phyloP scores from a whole-genome alignment of 2,888 invertebrate species.

The Abrostola tripartita region DNA sequence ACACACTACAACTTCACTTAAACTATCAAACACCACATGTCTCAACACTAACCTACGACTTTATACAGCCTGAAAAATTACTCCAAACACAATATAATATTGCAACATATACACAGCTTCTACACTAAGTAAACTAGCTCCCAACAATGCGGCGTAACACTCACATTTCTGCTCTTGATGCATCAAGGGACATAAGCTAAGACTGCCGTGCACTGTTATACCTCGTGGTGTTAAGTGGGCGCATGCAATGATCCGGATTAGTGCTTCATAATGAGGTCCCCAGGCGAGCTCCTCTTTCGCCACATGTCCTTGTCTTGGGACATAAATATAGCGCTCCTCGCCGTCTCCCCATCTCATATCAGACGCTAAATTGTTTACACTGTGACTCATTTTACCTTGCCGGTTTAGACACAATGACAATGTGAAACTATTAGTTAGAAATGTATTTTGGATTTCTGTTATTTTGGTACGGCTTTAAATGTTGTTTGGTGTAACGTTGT shows the following conservation, averaged over 20 bases:
- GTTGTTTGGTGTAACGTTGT: background rate
- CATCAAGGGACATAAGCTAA: constrained; percentile 22
- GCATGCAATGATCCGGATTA: constrained; percentile 67
- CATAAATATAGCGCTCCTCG: constrained; percentile 51
- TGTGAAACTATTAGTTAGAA: constrained; percentile 26
- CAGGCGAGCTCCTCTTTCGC: constrained; percentile 64
- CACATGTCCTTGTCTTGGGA: constrained; percentile 58
- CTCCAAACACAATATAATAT: too few species aligned
- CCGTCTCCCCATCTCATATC: constrained; percentile 56
- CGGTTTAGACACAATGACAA: constrained; percentile 21
- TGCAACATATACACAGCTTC: background rate
- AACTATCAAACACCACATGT: too few species aligned
- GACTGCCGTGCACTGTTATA: constrained; percentile 49
- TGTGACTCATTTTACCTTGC: constrained; percentile 55
- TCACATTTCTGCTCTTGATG: constrained; percentile 25
- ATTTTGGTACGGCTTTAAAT: background rate
- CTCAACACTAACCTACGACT: too few species aligned
- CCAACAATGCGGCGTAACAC: background rate
- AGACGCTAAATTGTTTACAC: constrained; percentile 55
- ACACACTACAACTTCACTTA: too few species aligned
- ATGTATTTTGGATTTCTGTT: background rate
- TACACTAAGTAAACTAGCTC: background rate
- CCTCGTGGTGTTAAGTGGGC: constrained; percentile 59
- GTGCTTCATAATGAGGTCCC: constrained; percentile 80
- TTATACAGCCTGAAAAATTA: too few species aligned